Evolutionary conservation across 1,140 invertebrate genomes (phyloP).

Genomic region (Bilobella aurantiaca): DNA sequence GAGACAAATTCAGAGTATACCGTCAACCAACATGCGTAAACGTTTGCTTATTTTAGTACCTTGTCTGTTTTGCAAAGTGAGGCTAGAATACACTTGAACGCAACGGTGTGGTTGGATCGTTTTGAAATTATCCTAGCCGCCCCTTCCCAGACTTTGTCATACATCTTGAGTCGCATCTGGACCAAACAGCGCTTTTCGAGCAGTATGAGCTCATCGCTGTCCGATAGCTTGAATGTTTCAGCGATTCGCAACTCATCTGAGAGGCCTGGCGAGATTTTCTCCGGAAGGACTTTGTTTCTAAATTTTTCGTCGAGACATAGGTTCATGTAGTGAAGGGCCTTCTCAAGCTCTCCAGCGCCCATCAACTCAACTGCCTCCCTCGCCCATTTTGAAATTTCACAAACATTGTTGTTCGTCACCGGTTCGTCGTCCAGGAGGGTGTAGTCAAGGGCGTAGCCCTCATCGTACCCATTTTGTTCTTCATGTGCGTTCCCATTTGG

Average conservation of each 20-base stretch:
- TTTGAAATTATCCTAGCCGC: slow-evolving; percentile 21
- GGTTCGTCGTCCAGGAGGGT: too few relatives aligned
- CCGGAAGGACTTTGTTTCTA: slow-evolving; percentile 11
- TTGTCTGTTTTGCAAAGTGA: slow-evolving; percentile 30
- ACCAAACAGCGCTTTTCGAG: slow-evolving; percentile 30
- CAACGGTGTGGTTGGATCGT: slow-evolving; percentile 19
- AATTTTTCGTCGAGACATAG: slow-evolving; percentile 18
- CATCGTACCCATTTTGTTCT: too few relatives aligned
- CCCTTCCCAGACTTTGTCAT: slow-evolving; percentile 24
- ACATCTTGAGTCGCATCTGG: slow-evolving; percentile 21
- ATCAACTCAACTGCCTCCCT: slow-evolving; percentile 10
- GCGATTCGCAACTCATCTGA: not conserved
- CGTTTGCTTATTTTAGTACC: too few relatives aligned
- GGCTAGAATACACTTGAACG: slow-evolving; percentile 27
- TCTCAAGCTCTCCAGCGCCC: slow-evolving; percentile 11
- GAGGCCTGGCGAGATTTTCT: not conserved
- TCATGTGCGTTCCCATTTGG: too few relatives aligned
- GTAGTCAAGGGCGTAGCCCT: too few relatives aligned
- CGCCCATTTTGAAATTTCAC: slow-evolving; percentile 8
- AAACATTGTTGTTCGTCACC: not conserved
- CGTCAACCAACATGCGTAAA: too few relatives aligned
- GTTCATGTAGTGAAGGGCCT: slow-evolving; percentile 14
- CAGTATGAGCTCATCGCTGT: slow-evolving; percentile 21
- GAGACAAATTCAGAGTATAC: too few relatives aligned
- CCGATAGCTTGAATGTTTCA: not conserved